Evolutionary conservation across 2,113 vertebrate genomes (phyloP).

Genomic region (Sprattus sprattus): DNA sequence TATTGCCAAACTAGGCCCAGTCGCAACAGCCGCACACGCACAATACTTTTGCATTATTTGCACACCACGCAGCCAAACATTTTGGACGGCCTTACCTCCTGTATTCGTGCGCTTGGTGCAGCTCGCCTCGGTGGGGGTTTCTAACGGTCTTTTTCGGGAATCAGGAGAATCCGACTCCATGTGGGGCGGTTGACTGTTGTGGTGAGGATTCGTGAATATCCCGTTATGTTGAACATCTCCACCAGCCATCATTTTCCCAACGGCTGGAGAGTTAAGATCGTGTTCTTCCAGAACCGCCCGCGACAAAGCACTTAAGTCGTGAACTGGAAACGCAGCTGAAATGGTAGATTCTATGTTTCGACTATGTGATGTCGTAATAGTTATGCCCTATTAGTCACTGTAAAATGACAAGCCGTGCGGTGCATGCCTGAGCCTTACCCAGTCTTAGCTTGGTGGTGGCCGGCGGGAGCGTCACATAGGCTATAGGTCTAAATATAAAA

Average conservation of each 20-base stretch:
- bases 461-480: constrained; percentile 46
- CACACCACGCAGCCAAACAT: not conserved
- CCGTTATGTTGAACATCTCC: constrained; percentile 75
- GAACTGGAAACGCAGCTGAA: constrained; percentile 36
- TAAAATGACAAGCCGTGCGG: constrained; percentile 51
- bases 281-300: constrained; percentile 42
- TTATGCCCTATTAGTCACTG: constrained; percentile 26
- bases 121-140: constrained; percentile 81
- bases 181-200: constrained; percentile 70
- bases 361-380: constrained; percentile 5
- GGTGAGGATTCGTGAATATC: constrained; percentile 64
- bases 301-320: constrained; percentile 39
- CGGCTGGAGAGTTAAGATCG: constrained; percentile 51
- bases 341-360: constrained; percentile 50
- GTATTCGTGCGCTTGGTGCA: constrained; percentile 85
- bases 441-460: constrained; percentile 33
- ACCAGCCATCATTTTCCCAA: constrained; percentile 71
- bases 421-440: constrained; percentile 46
- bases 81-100: constrained; percentile 72
- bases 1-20: not conserved
- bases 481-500: constrained; percentile 66
- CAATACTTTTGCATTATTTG: not conserved
- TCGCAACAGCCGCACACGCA: not conserved
- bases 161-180: constrained; percentile 80
- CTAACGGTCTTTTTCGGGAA: constrained; percentile 82